phyloP scores from a whole-genome alignment of 1,140 invertebrate genomes.

The Apis cerana region DNA sequence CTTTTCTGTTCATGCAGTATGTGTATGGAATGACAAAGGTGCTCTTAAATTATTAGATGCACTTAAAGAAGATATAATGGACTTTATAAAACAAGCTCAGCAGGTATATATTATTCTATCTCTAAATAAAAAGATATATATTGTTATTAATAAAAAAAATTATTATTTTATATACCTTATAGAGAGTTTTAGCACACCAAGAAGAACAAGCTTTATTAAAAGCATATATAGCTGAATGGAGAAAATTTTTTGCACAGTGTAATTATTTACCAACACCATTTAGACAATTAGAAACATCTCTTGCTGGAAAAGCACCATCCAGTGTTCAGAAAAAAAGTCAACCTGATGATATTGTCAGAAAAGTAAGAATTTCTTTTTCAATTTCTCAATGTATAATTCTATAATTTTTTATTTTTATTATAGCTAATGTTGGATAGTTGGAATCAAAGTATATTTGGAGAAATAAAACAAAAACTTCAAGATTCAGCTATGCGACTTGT shows the following conservation, averaged over 20 bases:
- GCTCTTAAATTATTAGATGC: conserved; percentile 93
- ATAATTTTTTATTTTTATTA: conserved; percentile 29
- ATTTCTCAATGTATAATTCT: neutral
- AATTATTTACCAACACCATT: conserved; percentile 98
- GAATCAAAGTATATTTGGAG: conserved; percentile 98
- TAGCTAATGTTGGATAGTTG: conserved; percentile 98
- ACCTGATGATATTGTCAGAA: conserved; percentile 93
- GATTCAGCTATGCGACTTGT: conserved; percentile 99
- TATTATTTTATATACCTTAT: conserved; percentile 45
- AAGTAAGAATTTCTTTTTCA: conserved; percentile 79
- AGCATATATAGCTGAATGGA: conserved; percentile 98
- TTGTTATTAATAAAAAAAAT: neutral
- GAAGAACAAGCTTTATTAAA: conserved; percentile 97
- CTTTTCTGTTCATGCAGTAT: conserved; percentile 96
- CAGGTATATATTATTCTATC: conserved; percentile 80
- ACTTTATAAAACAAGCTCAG: conserved; percentile 97
- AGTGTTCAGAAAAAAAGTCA: conserved; percentile 87
- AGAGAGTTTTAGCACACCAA: conserved; percentile 92
- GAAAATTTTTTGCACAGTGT: conserved; percentile 98
- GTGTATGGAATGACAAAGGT: conserved; percentile 98
- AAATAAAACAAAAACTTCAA: conserved; percentile 96
- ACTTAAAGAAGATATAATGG: conserved; percentile 95
- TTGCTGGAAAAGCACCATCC: conserved; percentile 84
- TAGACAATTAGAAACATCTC: conserved; percentile 92
- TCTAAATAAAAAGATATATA: neutral